Conservation (phyloP, 2,113 vertebrate species). For the Siphamia tubifer region DNA sequence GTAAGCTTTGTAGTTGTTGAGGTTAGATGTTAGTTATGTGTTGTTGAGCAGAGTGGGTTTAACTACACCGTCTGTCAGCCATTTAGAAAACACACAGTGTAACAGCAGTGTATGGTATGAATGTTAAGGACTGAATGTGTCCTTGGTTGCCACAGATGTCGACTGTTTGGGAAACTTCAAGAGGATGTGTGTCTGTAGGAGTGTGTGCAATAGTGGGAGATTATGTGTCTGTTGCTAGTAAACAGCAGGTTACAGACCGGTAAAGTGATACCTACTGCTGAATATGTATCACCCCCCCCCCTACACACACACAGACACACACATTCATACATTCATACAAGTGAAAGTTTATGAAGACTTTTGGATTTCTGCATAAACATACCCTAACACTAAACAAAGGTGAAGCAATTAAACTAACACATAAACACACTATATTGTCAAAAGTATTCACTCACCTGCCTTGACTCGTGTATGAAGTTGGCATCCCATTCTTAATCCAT, state of each 20-base stretch:
- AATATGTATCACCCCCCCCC: slow-evolving; percentile 8
- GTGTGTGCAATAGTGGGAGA: neutral
- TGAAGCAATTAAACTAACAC: too few species aligned
- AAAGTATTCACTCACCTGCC: too few species aligned
- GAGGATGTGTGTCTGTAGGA: neutral
- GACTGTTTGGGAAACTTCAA: slow-evolving; percentile 4
- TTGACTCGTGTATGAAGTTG: too few species aligned
- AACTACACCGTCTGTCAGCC: too few species aligned
- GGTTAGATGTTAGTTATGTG: too few species aligned
- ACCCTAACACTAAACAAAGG: too few species aligned
- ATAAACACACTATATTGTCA: too few species aligned
- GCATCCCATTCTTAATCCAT: too few species aligned
- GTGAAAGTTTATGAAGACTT: too few species aligned
- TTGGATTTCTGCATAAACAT: too few species aligned
- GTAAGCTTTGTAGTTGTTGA: too few species aligned
- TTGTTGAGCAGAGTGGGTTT: too few species aligned
- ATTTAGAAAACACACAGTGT: neutral
- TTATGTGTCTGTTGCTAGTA: slow-evolving; percentile 43
- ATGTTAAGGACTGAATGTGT: slow-evolving; percentile 45
- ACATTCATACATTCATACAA: neutral
- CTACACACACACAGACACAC: neutral
- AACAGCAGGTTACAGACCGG: slow-evolving; percentile 47
- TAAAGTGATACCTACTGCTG: slow-evolving; percentile 53
- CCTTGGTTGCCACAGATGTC: neutral
- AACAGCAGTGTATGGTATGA: neutral